These are phyloP conservation scores for human (Homo sapiens) DNA, from an alignment of 2,113 vertebrate genomes.

Conservation along the genomic window DNA sequence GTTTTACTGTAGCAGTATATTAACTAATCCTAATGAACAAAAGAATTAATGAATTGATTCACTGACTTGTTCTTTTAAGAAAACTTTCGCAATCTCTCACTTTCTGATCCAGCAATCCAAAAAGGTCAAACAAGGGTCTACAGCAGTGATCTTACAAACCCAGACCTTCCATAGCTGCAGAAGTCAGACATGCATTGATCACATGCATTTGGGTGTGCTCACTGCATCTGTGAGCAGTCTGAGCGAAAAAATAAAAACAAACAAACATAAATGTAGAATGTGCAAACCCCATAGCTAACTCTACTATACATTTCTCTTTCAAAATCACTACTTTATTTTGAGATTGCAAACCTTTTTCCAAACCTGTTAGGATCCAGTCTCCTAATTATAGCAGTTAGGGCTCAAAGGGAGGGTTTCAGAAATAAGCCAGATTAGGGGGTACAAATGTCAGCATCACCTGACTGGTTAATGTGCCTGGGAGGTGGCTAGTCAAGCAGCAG, in stretches of 20 bases:
- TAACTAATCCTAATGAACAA: not conserved
- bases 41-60: rapidly evolving
- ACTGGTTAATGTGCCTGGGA: not conserved
- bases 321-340: not conserved
- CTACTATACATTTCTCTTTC: rapidly evolving
- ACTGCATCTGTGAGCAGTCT: not conserved
- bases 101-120: not conserved
- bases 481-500: not conserved
- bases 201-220: rapidly evolving
- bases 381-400: not conserved
- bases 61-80: no score
- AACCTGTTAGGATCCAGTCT: rapidly evolving
- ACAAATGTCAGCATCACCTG: not conserved
- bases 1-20: rapidly evolving
- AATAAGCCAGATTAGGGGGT: not conserved
- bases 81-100: no score
- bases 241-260: not conserved
- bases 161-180: no score
- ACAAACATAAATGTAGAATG: no score
- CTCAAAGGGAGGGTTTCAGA: not conserved
- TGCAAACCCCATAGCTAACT: rapidly evolving
- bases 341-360: not conserved
- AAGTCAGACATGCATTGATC: rapidly evolving
- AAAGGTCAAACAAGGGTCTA: not conserved
- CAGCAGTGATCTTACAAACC: not conserved